phyloP scores from a whole-genome alignment of 92 coral and sea anemone species.

The Porites lobata region DNA sequence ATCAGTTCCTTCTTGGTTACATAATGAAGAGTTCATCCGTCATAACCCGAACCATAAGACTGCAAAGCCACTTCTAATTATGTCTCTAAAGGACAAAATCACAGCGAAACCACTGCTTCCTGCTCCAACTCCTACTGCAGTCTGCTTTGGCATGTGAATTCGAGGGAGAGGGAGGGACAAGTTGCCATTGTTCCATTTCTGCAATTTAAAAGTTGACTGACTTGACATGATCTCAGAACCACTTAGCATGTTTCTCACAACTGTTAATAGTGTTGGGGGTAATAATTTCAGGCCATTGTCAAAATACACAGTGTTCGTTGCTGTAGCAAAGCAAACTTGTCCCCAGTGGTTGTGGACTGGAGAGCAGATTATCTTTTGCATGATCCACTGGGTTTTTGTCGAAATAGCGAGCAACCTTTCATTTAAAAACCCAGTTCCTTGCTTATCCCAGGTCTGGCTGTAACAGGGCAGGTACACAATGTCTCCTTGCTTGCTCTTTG shows the following conservation, averaged over 20 bases:
- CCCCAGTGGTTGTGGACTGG: constrained; percentile 54
- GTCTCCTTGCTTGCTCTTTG: not conserved
- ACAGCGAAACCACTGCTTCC: constrained; percentile 48
- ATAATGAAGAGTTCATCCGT: no score
- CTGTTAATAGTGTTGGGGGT: constrained; percentile 21
- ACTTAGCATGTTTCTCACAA: constrained; percentile 32
- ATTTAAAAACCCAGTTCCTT: constrained; percentile 18
- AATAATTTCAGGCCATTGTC: constrained; percentile 38
- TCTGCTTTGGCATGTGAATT: constrained; percentile 32
- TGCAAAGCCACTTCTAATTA: not conserved
- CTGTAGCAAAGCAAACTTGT: constrained; percentile 5
- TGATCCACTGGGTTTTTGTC: not conserved
- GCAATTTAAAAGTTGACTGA: not conserved
- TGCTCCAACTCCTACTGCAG: constrained; percentile 24
- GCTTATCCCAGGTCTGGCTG: constrained; percentile 54
- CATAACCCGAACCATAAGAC: no score
- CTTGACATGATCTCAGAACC: constrained; percentile 4
- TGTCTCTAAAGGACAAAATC: constrained; percentile 42
- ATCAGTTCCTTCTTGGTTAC: no score
- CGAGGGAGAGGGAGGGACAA: constrained; percentile 23
- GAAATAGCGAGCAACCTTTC: constrained; percentile 2
- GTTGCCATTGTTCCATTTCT: constrained; percentile 18
- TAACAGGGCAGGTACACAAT: constrained; percentile 42
- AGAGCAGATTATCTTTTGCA: constrained; percentile 8
- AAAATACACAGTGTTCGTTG: constrained; percentile 35